Base-by-base conservation (phyloP, 2,888 invertebrate species). In the Oxystoma pomonae region DNA sequence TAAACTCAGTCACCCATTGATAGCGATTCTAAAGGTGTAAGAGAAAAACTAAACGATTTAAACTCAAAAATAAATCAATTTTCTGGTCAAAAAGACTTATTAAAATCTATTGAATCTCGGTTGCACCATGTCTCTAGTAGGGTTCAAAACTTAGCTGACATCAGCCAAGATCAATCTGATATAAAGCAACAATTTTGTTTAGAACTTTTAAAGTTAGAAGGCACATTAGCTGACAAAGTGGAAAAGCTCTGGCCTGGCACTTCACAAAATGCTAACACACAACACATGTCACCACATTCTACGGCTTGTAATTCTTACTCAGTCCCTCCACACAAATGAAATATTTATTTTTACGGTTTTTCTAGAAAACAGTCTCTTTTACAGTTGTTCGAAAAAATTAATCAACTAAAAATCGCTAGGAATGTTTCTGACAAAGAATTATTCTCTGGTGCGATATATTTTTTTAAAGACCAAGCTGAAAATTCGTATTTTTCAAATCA, bases 311-410 rank as follows among this genome's bases (percentile, higher is more conserved):
- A 12, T 12, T 35, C 35, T 35, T 7, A 35, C 35, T 35, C 35
- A 35, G 12, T 35, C 3, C 35, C 35, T 35, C 35, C 35, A 35
- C 35, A 35, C 12, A 35, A 35, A 35, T 35, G 35, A 12, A 12
- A 12, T 35, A 35, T 35, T 35, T 12, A 35, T 35, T 35, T 35
- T 35, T 12, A 35, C 12, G 35, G 35, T 3, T 35, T 35, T 35
- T 35, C 35, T 35, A 35, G 12, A 35, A 35, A 35, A 35, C 35
- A 35, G 35, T 35, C 12, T 35, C 12, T 35, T 3, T n/a, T n/a
- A n/a, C n/a, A n/a, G n/a, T 60, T 60, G 55, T 35, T 60, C 12
- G 61, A 57, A 20, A 56, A 50, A 19, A 49, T 61, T 7, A 57
- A 61, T 51, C 12, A 21, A 2, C 5, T 57, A 3, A 19, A 51